These are phyloP conservation scores for Sitobion miscanthi DNA, from an alignment of 1,140 invertebrate genomes.

Conservation along the genomic window DNA sequence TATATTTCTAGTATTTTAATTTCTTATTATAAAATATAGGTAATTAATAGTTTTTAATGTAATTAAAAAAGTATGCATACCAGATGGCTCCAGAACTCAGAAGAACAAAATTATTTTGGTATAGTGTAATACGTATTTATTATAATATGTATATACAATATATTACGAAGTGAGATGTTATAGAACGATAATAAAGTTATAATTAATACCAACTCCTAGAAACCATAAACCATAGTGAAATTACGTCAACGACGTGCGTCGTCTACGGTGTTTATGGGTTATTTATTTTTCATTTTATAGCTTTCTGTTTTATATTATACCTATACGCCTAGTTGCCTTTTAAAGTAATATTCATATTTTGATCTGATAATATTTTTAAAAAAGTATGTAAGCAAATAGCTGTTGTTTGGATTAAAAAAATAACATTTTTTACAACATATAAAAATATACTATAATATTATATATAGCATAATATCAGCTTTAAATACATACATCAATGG, in stretches of 20 bases:
- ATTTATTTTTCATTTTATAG: slow-evolving; percentile 31
- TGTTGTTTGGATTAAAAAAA: slow-evolving; percentile 12
- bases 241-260: neutral
- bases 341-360: neutral
- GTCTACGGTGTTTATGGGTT: slow-evolving; percentile 14
- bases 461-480: neutral
- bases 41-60: slow-evolving; percentile 5
- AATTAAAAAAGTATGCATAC: neutral
- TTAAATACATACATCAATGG: neutral
- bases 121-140: neutral
- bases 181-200: slow-evolving; percentile 22
- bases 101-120: neutral
- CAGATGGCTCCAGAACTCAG: neutral
- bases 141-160: neutral
- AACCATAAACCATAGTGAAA: slow-evolving; percentile 11
- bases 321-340: neutral
- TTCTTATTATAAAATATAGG: neutral
- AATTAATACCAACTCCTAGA: neutral
- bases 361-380: slow-evolving; percentile 15
- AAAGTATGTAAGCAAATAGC: slow-evolving; percentile 10
- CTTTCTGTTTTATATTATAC: neutral
- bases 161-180: neutral
- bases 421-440: neutral
- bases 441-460: neutral
- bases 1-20: neutral